Percentiles rank a stretch among this genome's conserved stretches.
phyloP scores from a whole-genome alignment of 2,888 invertebrate species.

The Coelopa pilipes region DNA sequence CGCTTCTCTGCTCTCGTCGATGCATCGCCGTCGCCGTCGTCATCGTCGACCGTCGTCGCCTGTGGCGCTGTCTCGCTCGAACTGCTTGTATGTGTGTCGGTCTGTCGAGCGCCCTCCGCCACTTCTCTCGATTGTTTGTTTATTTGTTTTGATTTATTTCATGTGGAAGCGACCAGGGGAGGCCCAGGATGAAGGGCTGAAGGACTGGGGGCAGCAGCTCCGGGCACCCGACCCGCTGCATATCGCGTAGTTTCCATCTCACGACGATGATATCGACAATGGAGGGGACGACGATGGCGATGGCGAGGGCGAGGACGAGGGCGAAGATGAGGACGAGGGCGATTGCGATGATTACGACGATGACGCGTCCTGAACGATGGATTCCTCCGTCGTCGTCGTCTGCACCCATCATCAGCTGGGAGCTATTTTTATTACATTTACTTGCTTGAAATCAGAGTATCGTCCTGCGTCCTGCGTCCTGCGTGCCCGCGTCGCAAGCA shows the following conservation, averaged over 20 bases:
- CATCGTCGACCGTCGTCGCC: too few relatives aligned
- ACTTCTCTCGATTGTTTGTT: conserved; percentile 9
- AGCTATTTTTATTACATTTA: conserved; percentile 13
- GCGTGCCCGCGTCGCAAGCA: neutral
- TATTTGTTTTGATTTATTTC: too few relatives aligned
- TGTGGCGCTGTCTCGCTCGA: neutral
- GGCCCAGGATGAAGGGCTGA: too few relatives aligned
- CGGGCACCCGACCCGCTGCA: too few relatives aligned
- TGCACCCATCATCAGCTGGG: neutral
- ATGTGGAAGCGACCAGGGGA: neutral
- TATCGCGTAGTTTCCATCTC: conserved; percentile 4
- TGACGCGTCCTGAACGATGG: too few relatives aligned
- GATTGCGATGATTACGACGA: too few relatives aligned
- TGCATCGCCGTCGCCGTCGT: neutral
- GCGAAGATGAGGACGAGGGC: too few relatives aligned
- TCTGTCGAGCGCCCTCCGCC: neutral
- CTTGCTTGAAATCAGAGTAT: conserved; percentile 1
- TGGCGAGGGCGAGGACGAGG: too few relatives aligned
- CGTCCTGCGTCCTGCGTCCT: neutral
- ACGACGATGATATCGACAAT: too few relatives aligned
- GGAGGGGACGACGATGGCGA: too few relatives aligned
- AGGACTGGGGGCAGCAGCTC: too few relatives aligned
- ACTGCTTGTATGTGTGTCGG: neutral
- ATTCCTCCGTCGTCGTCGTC: neutral
- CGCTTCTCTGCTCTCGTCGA: neutral